These are phyloP conservation scores for Laodelphax striatellus DNA, from an alignment of 1,140 invertebrate species.

Conservation along the genomic window DNA sequence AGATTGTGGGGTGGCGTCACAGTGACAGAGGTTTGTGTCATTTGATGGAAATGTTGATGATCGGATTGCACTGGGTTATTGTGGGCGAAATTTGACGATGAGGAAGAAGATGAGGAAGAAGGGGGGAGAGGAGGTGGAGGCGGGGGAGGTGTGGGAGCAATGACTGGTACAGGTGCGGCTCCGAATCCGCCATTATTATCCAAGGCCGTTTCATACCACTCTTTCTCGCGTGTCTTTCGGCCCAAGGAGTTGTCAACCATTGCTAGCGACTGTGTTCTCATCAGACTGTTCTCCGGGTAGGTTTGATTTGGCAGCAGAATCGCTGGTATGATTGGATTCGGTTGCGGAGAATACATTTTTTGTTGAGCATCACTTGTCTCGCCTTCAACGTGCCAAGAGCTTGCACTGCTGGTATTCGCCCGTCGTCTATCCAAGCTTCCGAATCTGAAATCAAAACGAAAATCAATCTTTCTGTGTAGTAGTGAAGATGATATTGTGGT, in stretches of 20 bases:
- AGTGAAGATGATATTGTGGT: no score
- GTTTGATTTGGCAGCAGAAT: conserved; percentile 34
- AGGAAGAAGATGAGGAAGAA: not conserved
- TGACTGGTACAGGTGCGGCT: conserved; percentile 17
- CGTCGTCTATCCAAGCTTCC: conserved; percentile 47
- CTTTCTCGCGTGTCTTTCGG: conserved; percentile 45
- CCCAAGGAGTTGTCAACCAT: conserved; percentile 36
- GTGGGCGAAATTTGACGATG: no score
- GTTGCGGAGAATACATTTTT: not conserved
- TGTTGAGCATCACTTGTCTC: conserved; percentile 1
- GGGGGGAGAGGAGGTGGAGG: conserved; percentile 25
- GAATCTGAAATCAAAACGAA: conserved; percentile 34
- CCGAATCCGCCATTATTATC: conserved; percentile 32
- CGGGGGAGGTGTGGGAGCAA: conserved; percentile 20
- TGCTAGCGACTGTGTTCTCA: conserved; percentile 46
- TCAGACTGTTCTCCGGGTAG: conserved; percentile 36
- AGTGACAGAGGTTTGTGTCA: conserved; percentile 16
- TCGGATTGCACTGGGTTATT: not conserved
- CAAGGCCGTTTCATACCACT: conserved; percentile 62
- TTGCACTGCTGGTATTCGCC: not conserved
- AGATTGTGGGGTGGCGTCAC: conserved; percentile 7
- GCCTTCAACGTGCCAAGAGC: not conserved
- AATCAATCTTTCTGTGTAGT: no score
- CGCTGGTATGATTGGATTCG: conserved; percentile 16
- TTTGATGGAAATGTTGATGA: conserved; percentile 13